Base-by-base conservation (phyloP, 1,140 invertebrate species). In the Drosophila persimilis region DNA sequence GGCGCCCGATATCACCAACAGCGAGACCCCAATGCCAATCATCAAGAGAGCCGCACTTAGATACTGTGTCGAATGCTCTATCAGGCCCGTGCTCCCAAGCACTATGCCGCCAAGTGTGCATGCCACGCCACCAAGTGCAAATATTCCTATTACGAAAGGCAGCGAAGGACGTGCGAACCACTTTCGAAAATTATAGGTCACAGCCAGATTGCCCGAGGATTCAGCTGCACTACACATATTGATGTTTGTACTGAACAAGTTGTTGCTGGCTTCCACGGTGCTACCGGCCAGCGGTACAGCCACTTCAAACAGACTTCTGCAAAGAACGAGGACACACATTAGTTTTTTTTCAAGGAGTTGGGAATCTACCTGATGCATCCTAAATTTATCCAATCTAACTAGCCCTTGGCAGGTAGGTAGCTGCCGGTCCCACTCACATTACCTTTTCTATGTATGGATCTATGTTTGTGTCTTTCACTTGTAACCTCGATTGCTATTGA, bases 41-140 rank as follows among this genome's bases (percentile, higher is more conserved):
- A 91, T 91, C 0, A 91, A 65, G 24, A 91, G 73, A 8, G 90
- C 90, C 2, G 90, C 90, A 50, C 90, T 91, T 53, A 91, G 47
- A 63, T 91, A 91, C 54, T 91, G 90, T 17, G 90, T 91, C 0
- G 90, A 90, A 39, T 91, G 90, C 56, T 91, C 90, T 15, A 91
- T 83, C 1, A 91, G 70, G 2, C 90, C 90, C 0, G 89, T 91
- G 20, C 90, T 89, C n/a, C 90, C 90, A 2, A 91, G 57, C 13
- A 91, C 90, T 57, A 91, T 90, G 17, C 90, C 90, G 43, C 90
- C 90, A 52, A 91, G 58, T 0, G 90, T 91, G 51, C 89, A 91
- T 13, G 90, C 90, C 39, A 90, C 90, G 24, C 90, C 90, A 0
- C 90, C 90, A 41, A 91, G 67, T 24, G 90, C 90, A 50, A 91